Base-by-base conservation (phyloP, 2,113 vertebrate species). In the Suncus etruscus region DNA sequence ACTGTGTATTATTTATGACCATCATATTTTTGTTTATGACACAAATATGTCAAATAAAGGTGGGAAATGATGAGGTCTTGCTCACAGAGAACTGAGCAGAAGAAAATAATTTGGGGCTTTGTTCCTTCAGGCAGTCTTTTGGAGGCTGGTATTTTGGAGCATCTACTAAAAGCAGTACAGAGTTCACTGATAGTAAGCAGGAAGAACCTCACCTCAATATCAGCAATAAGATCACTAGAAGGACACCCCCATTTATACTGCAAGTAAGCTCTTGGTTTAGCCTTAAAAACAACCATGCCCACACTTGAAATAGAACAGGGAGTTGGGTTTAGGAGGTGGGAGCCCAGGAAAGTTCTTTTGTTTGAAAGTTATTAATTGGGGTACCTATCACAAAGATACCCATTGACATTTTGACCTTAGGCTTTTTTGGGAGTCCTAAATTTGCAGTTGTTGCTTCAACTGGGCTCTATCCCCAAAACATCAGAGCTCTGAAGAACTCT, bases 341-440 rank as follows among this genome's bases (percentile, higher is more conserved):
- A 61, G 3, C 39, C 50, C 31, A 11, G 27, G 27, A 25, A 1
- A 63, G 83, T 47, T 69, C 48, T 32, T 73, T 58, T 32, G 68
- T 12, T 58, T 91, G 68, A 51, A 22, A 11, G 11, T 91, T 72
- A 83, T 88, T 72, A 54, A 69, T 11, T 31, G 68, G 11, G 73
- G 14, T 48, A 83, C 76, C 75, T 68, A 82, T 87, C 68, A 66
- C 27, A 96, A 92, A 82, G 39, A 76, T 47, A 68, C 63, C 76
- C 76, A 89, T 94, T 4, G 87, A 81, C 81, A 77, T 93, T 95
- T 91, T 80, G 94, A 91, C 75, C 83, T 90, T 87, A 83, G 72
- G 1, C 51, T 66, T 29, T 50, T 45, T 75, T 29, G 47, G 31
- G 86, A 90, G 45, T 31, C n/a, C 80, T 22, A 48, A 88, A 20